Percentiles rank a stretch among this genome's conserved stretches.
These are phyloP conservation scores for Tenthredo distinguenda DNA, from an alignment of 2,888 invertebrate species.

Conservation along the genomic window DNA sequence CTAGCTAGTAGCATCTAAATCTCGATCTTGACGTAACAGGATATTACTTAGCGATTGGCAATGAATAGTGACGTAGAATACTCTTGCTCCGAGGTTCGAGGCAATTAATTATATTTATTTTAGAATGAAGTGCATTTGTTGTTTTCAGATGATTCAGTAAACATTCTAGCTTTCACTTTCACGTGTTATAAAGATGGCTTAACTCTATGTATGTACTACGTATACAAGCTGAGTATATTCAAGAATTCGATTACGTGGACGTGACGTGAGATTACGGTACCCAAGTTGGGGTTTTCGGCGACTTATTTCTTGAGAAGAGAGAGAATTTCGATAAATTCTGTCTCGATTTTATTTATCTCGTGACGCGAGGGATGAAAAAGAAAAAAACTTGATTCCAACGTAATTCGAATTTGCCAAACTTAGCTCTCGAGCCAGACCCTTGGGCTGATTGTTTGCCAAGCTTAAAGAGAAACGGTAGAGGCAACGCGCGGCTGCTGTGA, in stretches of 20 bases:
- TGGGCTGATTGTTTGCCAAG: constrained; percentile 40
- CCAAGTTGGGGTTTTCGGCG: constrained; percentile 5
- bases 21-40: constrained; percentile 52
- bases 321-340: constrained; percentile 39
- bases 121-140: not conserved
- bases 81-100: not conserved
- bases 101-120: not conserved
- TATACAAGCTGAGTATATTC: constrained; percentile 6
- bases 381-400: constrained; percentile 43
- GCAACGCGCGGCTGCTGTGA: not conserved
- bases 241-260: constrained; percentile 32
- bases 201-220: not conserved
- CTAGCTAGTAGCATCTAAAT: constrained; percentile 44
- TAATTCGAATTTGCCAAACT: constrained; percentile 49
- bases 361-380: constrained; percentile 14
- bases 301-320: constrained; percentile 19
- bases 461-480: not conserved
- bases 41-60: constrained; percentile 20
- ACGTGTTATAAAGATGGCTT: not conserved
- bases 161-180: not conserved
- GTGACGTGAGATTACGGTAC: constrained; percentile 7
- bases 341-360: constrained; percentile 37
- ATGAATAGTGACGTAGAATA: not conserved
- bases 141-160: not conserved
- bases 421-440: constrained; percentile 22